Evolutionary conservation across 30 jellyfish, hydroid and myxozoan species (phyloP), one percentile per base, ranked within the genome.

Genomic region (Rhopilema esculentum): DNA sequence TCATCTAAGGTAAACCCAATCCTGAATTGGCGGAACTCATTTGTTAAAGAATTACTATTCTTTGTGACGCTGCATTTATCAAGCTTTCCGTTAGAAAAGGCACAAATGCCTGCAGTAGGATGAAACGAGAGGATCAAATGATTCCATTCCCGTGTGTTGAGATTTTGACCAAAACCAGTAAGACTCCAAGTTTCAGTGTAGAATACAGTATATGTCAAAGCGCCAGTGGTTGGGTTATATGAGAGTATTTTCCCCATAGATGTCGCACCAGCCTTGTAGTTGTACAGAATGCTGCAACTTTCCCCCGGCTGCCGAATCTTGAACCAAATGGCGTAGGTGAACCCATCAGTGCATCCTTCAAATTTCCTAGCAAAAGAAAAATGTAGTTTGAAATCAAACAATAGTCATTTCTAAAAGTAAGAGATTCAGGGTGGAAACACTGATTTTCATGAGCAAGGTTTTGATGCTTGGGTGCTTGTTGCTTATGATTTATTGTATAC

Each of bases 261-360:
- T 19, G 20, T 29, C 0, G 0, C 4, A 15, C 30, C 65, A 12
- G 27, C 67, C 1, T 8, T 16, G 65, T 71, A 28, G 49, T 31
- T 71, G 25, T 7, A 21, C 8, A 71, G 22, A 53, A 71, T 31
- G 24, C n/a, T 26, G 25, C 65, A 26, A 1, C 0, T 28, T 22
- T 23, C 28, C 27, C 15, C 16, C 49, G 22, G 67, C 49, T 71
- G 21, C 22, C 62, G 4, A 8, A 71, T 18, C 52, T 71, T 71
- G 22, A 71, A 50, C 82, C 82, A 71, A 31, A 71, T 24, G 23
- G 64, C 49, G 63, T 23, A 71, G 7, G 82, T 27, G 17, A 33
- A 50, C 15, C 82, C 82, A 20, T 29, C 28, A 9, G 64, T 71
- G 65, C 82, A 71, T 23, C 49, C 82, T 26, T 50, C 52, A n/a